Evolutionary conservation across 2,113 vertebrate genomes (phyloP), one percentile per base, ranked within the genome.

Genomic region (Dermatemys mawii): DNA sequence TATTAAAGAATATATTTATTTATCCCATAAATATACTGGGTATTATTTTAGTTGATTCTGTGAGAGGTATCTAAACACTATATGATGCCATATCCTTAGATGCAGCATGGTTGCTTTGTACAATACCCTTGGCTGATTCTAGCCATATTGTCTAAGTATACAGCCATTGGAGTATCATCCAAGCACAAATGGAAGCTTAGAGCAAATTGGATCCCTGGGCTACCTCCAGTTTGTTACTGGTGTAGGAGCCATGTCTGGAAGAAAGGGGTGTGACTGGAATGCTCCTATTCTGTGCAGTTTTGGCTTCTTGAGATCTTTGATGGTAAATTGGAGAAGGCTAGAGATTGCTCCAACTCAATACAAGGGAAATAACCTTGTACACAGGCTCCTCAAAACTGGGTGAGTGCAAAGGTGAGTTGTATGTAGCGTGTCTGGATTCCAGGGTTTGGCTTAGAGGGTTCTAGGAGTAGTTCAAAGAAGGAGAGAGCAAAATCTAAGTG

Each of bases 131-230:
- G 84, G 27, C 19, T 91, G 81, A 55, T 91, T 17, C 17, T 73
- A 76, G 24, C 21, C n/a, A 41, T 24, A 41, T 21, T 22, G n/a
- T 22, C 67, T 22, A 24, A 16, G 67, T 73, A 38, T 0, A 1
- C 8, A 11, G 35, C 21, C 35, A 26, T 32, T 81, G n/a, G 82
- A 87, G 87, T 87, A n/a, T 4, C 0, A 0, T 22, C 17, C 48
- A n/a, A 19, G 13, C 5, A 9, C 51, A 53, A 41, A 9, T 46
- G 81, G 32, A 85, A 17, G 22, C 11, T 29, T 22, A 14, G 54
- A 76, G 26, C 0, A 0, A 38, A 26, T 75, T 38, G 70, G 48
- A 38, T 17, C 81, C 26, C 16, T 2, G 3, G 5, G 14, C 29
- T 81, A 12, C 21, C 48, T 21, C 48, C 5, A 81, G 54, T 76